Evolutionary conservation across 2,888 invertebrate genomes (phyloP), one percentile per base, ranked within the genome.

Genomic region (Agonopterix arenella): DNA sequence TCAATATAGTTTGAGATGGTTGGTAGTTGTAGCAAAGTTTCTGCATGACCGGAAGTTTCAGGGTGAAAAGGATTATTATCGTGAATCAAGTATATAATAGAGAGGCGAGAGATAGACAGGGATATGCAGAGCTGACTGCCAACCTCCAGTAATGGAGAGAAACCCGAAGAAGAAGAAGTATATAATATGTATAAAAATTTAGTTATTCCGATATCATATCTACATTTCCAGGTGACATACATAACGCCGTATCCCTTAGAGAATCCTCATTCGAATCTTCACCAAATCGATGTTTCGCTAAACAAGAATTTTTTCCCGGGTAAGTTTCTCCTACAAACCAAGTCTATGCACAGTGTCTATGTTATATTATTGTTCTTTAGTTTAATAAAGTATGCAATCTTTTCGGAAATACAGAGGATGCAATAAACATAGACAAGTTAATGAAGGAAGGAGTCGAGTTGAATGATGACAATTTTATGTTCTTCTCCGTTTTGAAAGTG

Each of bases 191-290:
- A 4, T 18, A 18, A 4, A 16, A 18, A 18, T 18, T 4, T 4
- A 4, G 18, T 18, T 18, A 18, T 18, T 18, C 2, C 18, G 18
- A 18, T 4, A 18, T 4, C 3, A 18, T 18, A 3, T 18, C 18
- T 18, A 18, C 4, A 18, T 44, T 50, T 46, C 13, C 61, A 75
- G 75, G 69, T 75, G 2, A 73, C 76, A 5, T 72, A 68, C 46
- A 61, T 74, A 8, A 71, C 74, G 4, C 53, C 70, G 1, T 52
- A 57, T 1, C 57, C 59, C 4, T 51, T 60, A 1, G 61, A 70
- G n/a, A 53, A 59, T 13, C 10, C 59, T 4, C 57, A 59, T 10
- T 55, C 62, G 2, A 70, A 68, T 7, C 54, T 76, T 1, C 60
- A 61, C 0, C 54, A 65, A 49, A 42, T 73, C 2, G 60, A 74